These are phyloP conservation scores for Melopsittacus undulatus DNA, from an alignment of 2,797 vertebrate genomes.

Conservation along the genomic window DNA sequence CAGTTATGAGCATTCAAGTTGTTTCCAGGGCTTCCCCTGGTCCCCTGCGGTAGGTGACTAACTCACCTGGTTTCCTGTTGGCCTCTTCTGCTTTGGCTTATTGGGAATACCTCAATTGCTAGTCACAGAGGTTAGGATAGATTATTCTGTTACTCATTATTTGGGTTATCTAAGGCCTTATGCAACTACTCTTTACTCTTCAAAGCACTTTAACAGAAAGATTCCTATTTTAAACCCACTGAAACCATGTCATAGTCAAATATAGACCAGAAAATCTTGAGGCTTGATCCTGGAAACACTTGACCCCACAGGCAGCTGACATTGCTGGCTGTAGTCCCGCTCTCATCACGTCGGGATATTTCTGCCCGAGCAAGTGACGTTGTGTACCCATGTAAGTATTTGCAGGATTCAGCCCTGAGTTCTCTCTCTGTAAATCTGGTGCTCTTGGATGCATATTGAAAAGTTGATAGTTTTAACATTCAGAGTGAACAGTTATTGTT, in stretches of 20 bases:
- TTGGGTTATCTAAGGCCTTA: constrained; percentile 1
- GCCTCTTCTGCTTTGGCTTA: neutral
- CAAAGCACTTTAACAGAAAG: neutral
- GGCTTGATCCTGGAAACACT: constrained; percentile 46
- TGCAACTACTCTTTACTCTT: constrained; percentile 17
- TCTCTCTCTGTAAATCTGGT: neutral
- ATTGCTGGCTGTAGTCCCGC: neutral
- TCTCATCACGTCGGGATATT: neutral
- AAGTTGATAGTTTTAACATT: constrained; percentile 45
- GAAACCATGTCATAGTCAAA: constrained; percentile 7
- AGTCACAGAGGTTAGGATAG: neutral
- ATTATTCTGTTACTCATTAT: constrained; percentile 14
- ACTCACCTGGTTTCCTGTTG: neutral
- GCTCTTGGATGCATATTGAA: neutral
- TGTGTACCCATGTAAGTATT: constrained; percentile 10
- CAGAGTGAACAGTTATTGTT: constrained; percentile 30
- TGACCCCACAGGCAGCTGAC: neutral
- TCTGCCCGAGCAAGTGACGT: neutral
- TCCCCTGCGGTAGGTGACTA: neutral
- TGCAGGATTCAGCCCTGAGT: constrained; percentile 8
- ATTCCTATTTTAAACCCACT: constrained; percentile 7
- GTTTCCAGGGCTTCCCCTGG: neutral
- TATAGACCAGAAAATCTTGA: neutral
- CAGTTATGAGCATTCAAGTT: neutral
- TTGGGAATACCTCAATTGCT: neutral